These are phyloP conservation scores for Lasius platythorax DNA, from an alignment of 2,888 invertebrate species.

Conservation along the genomic window DNA sequence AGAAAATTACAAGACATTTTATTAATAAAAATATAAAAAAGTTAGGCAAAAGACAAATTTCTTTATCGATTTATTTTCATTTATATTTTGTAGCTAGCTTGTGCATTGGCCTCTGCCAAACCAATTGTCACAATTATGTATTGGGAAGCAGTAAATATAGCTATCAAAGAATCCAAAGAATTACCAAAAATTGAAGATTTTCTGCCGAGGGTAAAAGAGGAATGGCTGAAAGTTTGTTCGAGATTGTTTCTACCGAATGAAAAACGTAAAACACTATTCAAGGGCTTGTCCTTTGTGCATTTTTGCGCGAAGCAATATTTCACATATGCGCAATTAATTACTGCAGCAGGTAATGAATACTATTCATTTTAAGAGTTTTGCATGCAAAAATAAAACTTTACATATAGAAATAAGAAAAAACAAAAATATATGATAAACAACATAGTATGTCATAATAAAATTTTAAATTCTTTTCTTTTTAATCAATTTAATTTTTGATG, in stretches of 20 bases:
- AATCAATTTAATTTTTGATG: neutral
- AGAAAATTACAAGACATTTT: neutral
- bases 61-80: neutral
- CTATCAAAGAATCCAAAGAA: conserved; percentile 16
- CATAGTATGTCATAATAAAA: neutral
- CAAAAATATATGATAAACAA: neutral
- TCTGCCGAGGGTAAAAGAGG: conserved; percentile 23
- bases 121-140: conserved; percentile 41
- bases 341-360: conserved; percentile 20
- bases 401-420: neutral
- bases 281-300: conserved; percentile 22
- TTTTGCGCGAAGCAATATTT: conserved; percentile 30
- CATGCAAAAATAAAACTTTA: neutral
- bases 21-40: neutral
- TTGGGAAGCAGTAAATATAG: conserved; percentile 46
- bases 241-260: conserved; percentile 6
- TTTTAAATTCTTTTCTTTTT: neutral
- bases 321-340: neutral
- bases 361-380: neutral
- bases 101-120: conserved; percentile 44
- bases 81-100: conserved; percentile 41
- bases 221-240: conserved; percentile 6
- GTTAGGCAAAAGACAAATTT: neutral
- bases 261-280: conserved; percentile 16
- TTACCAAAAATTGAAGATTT: conserved; percentile 43